These are phyloP conservation scores for Lycopodina hypogea DNA, from an alignment of 37 sponge, comb jelly and placozoan genomes.

Conservation along the genomic window DNA sequence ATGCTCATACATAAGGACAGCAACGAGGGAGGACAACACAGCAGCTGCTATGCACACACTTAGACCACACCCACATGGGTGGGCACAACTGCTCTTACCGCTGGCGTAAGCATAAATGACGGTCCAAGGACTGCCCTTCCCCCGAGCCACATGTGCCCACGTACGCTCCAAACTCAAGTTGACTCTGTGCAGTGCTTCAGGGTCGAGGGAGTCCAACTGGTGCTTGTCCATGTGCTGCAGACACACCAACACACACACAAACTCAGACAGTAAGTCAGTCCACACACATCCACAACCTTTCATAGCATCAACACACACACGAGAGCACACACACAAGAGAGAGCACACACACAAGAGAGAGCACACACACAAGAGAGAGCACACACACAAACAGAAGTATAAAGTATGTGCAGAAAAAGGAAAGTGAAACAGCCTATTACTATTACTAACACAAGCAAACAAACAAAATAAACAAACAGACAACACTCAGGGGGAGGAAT, in stretches of 20 bases:
- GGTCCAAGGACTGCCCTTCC: slow-evolving; percentile 71
- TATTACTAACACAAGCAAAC: too few species aligned
- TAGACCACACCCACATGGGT: not conserved
- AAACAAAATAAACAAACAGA: too few species aligned
- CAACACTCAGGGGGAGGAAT: too few species aligned
- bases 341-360: too few species aligned
- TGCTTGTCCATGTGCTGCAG: not conserved
- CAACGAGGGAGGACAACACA: too few species aligned
- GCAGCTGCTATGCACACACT: too few species aligned
- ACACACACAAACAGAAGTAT: not conserved
- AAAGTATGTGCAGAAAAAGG: too few species aligned
- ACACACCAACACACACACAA: not conserved
- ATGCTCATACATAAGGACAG: too few species aligned
- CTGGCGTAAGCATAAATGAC: slow-evolving; percentile 56
- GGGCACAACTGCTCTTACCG: slow-evolving; percentile 26
- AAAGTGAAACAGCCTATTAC: too few species aligned
- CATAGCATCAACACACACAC: too few species aligned
- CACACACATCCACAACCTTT: not conserved
- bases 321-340: too few species aligned
- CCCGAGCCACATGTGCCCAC: slow-evolving; percentile 41
- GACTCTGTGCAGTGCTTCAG: not conserved
- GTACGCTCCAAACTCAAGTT: slow-evolving; percentile 52
- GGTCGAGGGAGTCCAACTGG: not conserved
- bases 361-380: too few species aligned
- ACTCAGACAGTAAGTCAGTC: not conserved